Conservation (phyloP, 2,113 vertebrate species). For the Cebidichthys violaceus region DNA sequence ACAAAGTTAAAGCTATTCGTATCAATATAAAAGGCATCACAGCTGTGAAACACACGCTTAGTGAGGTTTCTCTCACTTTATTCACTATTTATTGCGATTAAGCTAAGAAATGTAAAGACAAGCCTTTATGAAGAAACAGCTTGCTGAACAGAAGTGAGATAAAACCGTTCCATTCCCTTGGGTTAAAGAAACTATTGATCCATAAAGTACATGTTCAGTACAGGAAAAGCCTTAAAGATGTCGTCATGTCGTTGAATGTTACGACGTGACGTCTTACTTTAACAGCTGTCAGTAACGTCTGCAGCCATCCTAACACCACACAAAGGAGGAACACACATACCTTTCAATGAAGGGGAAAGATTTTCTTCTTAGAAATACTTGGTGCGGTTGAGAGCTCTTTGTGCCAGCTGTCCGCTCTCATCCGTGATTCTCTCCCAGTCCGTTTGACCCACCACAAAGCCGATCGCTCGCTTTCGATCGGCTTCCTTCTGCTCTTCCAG, state of each 20-base stretch:
- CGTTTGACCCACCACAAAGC: conserved; percentile 98
- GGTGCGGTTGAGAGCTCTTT: conserved; percentile 98
- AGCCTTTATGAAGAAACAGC: not conserved
- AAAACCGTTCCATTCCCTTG: not conserved
- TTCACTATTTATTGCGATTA: not conserved
- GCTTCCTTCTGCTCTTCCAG: conserved; percentile 98
- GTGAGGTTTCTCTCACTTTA: not conserved
- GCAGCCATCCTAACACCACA: not conserved
- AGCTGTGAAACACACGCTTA: not conserved
- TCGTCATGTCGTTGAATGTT: not conserved
- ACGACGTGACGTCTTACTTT: not conserved
- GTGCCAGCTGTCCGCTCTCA: conserved; percentile 95
- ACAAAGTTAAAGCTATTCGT: not conserved
- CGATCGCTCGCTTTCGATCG: conserved; percentile 97
- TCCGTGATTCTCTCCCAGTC: conserved; percentile 99
- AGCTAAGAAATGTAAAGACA: not conserved
- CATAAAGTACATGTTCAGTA: not conserved
- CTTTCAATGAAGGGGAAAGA: conserved; percentile 69
- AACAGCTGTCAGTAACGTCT: not conserved
- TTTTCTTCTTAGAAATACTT: conserved; percentile 95
- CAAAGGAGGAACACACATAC: conserved; percentile 74
- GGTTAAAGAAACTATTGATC: conserved; percentile 2
- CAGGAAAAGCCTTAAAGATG: not conserved
- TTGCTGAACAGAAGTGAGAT: not conserved
- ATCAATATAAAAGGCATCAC: not conserved